Conservation (phyloP, 2,888 invertebrate species). For the Polyommatus icarus region DNA sequence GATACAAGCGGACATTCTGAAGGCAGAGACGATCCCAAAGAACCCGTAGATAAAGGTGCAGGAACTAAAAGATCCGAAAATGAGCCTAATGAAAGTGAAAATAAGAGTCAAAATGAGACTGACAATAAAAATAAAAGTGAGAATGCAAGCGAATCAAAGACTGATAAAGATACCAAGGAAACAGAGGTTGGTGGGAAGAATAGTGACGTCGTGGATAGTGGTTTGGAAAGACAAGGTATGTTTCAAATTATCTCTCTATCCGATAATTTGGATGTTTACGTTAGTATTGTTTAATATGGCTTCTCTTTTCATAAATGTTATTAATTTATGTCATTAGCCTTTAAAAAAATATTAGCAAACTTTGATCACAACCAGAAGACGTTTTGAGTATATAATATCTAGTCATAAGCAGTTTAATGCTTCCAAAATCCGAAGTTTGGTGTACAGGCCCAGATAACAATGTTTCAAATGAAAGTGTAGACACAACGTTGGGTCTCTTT, state of each 20-base stretch:
- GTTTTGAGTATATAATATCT: no score
- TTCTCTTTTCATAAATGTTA: no score
- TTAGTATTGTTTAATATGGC: no score
- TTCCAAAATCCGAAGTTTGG: no score
- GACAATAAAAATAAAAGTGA: constrained; percentile 28
- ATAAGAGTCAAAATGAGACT: constrained; percentile 17
- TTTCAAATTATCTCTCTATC: background rate
- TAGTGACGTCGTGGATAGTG: constrained; percentile 36
- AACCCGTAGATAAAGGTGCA: constrained; percentile 34
- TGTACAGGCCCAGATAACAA: no score
- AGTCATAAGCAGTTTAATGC: no score
- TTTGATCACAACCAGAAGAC: no score
- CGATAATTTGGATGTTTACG: no score
- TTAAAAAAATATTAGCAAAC: no score
- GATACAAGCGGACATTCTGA: constrained; percentile 56
- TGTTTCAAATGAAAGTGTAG: no score
- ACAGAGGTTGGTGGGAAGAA: background rate
- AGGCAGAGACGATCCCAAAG: constrained; percentile 38
- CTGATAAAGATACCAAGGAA: constrained; percentile 19
- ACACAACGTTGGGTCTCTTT: no score
- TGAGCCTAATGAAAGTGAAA: constrained; percentile 12
- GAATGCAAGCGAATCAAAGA: background rate
- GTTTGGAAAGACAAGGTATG: constrained; percentile 37
- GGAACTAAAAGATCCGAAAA: background rate
- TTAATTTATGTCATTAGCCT: no score